Evolutionary conservation across 1,140 invertebrate genomes (phyloP).

Genomic region (Homalodisca vitripennis): DNA sequence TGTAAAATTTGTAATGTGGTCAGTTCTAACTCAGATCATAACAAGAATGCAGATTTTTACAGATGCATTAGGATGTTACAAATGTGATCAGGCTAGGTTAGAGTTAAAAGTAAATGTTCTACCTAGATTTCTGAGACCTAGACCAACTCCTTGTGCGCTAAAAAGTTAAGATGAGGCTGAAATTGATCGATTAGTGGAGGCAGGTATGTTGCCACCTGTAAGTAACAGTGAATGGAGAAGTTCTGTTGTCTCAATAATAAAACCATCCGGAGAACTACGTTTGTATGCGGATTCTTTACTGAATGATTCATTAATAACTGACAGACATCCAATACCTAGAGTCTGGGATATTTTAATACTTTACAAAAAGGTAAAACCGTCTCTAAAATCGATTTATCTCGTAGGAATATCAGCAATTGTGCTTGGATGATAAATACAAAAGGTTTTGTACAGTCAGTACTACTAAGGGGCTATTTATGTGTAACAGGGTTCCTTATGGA

Average conservation of each 20-base stretch:
- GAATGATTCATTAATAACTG: background rate
- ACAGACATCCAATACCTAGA: conserved; percentile 11
- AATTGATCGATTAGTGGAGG: conserved; percentile 14
- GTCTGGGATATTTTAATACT: background rate
- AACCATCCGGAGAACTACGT: background rate
- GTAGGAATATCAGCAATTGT: conserved; percentile 16
- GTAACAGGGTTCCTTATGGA: conserved; percentile 9
- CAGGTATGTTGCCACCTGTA: conserved; percentile 20
- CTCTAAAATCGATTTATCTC: conserved; percentile 16
- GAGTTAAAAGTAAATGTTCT: conserved; percentile 18
- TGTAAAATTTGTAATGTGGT: too few relatives aligned
- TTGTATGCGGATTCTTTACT: conserved; percentile 6
- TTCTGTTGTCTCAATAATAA: conserved; percentile 15
- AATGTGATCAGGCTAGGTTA: background rate
- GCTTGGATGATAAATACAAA: conserved; percentile 13
- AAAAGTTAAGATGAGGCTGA: conserved; percentile 31
- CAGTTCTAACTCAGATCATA: conserved; percentile 10
- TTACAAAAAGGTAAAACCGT: conserved; percentile 23
- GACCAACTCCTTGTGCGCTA: conserved; percentile 22
- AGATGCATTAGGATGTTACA: conserved; percentile 17
- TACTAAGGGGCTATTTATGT: conserved; percentile 7
- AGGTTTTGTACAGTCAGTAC: conserved; percentile 23
- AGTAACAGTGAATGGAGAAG: conserved; percentile 33
- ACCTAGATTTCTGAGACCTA: conserved; percentile 33
- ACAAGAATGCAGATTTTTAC: background rate